Percentiles rank a stretch among this genome's conserved stretches.
phyloP scores from a whole-genome alignment of 2,113 vertebrate species.

The Vidua chalybeata region DNA sequence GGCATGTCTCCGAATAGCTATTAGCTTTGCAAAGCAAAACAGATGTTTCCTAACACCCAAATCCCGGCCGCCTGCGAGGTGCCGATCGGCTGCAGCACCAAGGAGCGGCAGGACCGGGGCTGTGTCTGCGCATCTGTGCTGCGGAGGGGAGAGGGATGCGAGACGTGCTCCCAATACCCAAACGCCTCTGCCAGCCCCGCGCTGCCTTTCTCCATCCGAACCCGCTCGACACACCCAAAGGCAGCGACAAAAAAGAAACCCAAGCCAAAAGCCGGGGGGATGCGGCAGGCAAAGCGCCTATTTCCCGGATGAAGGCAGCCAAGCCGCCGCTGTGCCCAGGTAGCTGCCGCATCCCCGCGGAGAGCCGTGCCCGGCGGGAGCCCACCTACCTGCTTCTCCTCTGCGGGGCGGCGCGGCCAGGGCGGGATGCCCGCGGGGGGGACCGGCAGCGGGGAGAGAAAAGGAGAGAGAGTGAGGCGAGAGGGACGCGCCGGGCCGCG shows the following conservation, averaged over 20 bases:
- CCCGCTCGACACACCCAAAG: neutral
- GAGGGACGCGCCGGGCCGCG: slow-evolving; percentile 31
- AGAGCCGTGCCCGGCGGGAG: neutral
- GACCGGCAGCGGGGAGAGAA: neutral
- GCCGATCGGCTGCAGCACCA: neutral
- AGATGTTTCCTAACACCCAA: neutral
- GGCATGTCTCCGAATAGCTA: neutral
- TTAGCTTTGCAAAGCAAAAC: neutral
- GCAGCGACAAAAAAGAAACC: neutral
- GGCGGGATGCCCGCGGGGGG: slow-evolving; percentile 10
- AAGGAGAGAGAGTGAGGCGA: slow-evolving; percentile 35
- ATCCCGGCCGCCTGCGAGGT: neutral
- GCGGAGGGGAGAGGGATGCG: neutral
- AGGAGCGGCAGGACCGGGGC: neutral
- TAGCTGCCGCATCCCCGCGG: neutral
- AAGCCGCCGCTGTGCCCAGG: neutral
- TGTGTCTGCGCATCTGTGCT: slow-evolving; percentile 7
- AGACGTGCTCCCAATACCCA: neutral
- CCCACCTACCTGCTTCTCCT: slow-evolving; percentile 70
- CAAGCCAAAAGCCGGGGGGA: neutral
- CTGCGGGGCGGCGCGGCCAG: slow-evolving; percentile 11
- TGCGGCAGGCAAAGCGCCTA: accelerated
- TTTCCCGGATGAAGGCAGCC: neutral
- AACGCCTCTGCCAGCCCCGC: neutral
- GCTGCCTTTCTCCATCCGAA: neutral